Percentiles rank a stretch among this genome's conserved stretches.
Evolutionary conservation across 2,113 vertebrate genomes (phyloP).

Genomic region (Sminthopsis crassicaudata): DNA sequence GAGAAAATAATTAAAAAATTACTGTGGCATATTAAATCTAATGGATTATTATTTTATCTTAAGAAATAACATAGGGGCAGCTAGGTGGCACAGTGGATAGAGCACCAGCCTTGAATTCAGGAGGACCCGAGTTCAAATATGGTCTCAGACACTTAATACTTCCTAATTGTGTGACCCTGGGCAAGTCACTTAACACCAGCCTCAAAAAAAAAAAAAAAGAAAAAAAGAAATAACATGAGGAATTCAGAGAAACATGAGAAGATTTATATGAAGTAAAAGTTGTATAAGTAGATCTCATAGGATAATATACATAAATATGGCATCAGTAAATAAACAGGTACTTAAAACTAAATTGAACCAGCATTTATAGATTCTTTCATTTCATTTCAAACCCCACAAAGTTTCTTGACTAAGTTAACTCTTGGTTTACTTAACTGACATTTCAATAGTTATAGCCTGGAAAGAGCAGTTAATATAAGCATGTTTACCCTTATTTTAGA

Average conservation of each 20-base stretch:
- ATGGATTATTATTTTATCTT: not conserved
- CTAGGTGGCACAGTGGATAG: too few relatives aligned
- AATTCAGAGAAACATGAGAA: not conserved
- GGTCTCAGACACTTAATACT: too few relatives aligned
- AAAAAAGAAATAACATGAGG: not conserved
- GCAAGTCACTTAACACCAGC: too few relatives aligned
- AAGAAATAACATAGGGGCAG: not conserved
- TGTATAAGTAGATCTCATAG: not conserved
- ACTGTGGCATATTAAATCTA: not conserved
- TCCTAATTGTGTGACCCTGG: too few relatives aligned
- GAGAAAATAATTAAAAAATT: not conserved
- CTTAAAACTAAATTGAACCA: not conserved
- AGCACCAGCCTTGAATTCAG: too few relatives aligned
- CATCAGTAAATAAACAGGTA: not conserved
- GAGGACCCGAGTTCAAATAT: too few relatives aligned
- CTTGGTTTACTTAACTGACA: not conserved
- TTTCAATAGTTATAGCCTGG: not conserved
- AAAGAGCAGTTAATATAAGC: not conserved
- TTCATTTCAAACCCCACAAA: not conserved
- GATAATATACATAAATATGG: not conserved
- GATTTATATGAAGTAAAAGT: not conserved
- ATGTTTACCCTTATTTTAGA: not conserved
- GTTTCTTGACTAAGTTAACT: not conserved
- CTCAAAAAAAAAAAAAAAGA: too few relatives aligned
- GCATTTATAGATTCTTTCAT: not conserved